Percentiles rank a stretch among this genome's conserved stretches.
Evolutionary conservation across 2,797 vertebrate genomes (phyloP).

Genomic region (Channallabes apus): DNA sequence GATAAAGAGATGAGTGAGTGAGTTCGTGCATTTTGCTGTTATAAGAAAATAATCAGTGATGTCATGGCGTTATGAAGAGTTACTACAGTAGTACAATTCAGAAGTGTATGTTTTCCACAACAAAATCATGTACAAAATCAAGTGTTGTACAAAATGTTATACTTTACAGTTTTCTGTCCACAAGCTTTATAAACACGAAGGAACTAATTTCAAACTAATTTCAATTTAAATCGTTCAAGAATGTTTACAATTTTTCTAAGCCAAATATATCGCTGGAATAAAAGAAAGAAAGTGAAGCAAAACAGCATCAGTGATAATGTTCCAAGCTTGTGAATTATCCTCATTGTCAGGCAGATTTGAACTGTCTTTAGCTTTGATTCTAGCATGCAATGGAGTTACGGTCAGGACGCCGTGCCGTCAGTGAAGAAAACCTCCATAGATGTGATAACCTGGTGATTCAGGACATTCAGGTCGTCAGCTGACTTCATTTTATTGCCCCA

Average conservation of each 20-base stretch:
- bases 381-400: too few species aligned
- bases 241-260: background rate
- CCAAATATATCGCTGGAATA: background rate
- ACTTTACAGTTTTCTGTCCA: background rate
- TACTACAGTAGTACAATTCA: too few species aligned
- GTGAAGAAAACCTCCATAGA: too few species aligned
- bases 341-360: background rate
- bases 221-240: background rate
- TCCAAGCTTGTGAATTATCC: background rate
- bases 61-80: background rate
- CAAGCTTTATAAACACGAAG: background rate
- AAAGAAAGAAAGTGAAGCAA: too few species aligned
- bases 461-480: too few species aligned
- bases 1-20: too few species aligned
- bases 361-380: too few species aligned
- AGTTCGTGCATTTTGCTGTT: too few species aligned
- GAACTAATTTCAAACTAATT: background rate
- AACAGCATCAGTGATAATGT: background rate
- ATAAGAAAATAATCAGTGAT: background rate
- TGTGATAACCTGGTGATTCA: too few species aligned
- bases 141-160: background rate
- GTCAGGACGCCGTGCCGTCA: too few species aligned
- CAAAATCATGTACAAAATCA: background rate
- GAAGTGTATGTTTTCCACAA: background rate
- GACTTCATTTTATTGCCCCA: too few species aligned